Evolutionary conservation across 2,888 invertebrate genomes (phyloP), one percentile per base, ranked within the genome.

Genomic region (Embidobia sp.): DNA sequence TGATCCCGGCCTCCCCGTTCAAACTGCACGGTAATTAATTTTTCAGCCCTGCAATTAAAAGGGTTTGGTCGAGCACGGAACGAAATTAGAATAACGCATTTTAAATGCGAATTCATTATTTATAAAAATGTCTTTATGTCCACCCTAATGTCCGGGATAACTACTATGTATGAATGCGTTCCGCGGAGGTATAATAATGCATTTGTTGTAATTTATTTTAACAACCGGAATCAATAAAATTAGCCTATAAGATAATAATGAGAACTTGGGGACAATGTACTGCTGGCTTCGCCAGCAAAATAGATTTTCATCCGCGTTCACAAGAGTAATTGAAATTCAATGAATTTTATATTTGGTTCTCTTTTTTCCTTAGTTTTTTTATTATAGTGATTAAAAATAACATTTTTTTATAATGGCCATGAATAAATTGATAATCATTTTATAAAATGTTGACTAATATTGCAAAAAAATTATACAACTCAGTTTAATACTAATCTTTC

Each of bases 221-320:
- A 31, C 16, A 11, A 42, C 19, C 8, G 15, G 40, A 44, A 70
- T 70, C 70, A 37, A 70, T 70, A 44, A 51, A 51, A 70, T 70
- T 44, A 51, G 51, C 16, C 51, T 59, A 59, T 69, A 69, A 69
- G 69, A 69, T 69, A 69, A 69, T 69, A 11, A 66, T 55, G 46
- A 37, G 66, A 66, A 66, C 66, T 46, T 46, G 53, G 37, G 55
- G 46, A 66, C 37, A 46, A 37, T 37, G 18, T 66, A 46, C 66
- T 35, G 29, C 29, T 51, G 55, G 66, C 42, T 63, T 22, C 7
- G 42, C 1, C n/a, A 18, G 1, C 11, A 44, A 44, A 27, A 19
- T 31, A 22, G 3, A 22, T 4, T 22, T 22, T 22, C 22, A 22
- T 3, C 6, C 6, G 3, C 22, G 22, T 22, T 22, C 22, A 22